Base-by-base conservation (phyloP, 2,888 invertebrate genomes). In the Apeira syringaria region DNA sequence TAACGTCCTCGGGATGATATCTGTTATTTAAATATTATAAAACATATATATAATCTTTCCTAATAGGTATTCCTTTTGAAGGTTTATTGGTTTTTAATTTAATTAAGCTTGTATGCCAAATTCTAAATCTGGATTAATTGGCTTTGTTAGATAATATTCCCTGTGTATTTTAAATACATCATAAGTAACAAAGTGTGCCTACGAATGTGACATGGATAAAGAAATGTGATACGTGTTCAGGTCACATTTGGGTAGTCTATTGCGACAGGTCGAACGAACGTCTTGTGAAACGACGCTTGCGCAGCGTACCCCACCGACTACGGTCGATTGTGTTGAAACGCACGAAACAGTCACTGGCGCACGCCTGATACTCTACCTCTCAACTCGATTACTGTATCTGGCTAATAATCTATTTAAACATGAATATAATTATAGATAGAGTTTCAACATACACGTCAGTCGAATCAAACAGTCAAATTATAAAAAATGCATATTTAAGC, bases 261-360 rank as follows among this genome's bases (percentile, higher is more conserved):
- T 88, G 86, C 88, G 82, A 87, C 85, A 88, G 86, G 80, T 83
- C 82, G 79, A 79, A 72, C 73, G 78, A 81, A 74, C 74, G 81
- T 83, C 87, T 88, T 88, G 83, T 88, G 87, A 85, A 88, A 88
- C 75, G 70, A 59, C 81, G 81, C 85, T 88, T 87, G 87, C 87
- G 85, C 81, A 88, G 86, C 76, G 63, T 74, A 81, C 79, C 78
- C 74, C 74, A 76, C 79, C 76, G 78, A 61, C 78, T 70, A 63
- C 77, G 68, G 64, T 60, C 62, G 75, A 80, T 75, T 76, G 79
- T 88, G 83, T 80, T 76, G 88, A 86, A 87, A 88, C 73, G 63
- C 69, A 66, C 73, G 75, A 68, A 72, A 77, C 76, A 82, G 76
- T 80, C 80, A 78, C 72, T 67, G 60, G 64, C 67, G 74, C 68